Evolutionary conservation across 2,888 invertebrate genomes (phyloP).

Genomic region (Hydriomena furcata): DNA sequence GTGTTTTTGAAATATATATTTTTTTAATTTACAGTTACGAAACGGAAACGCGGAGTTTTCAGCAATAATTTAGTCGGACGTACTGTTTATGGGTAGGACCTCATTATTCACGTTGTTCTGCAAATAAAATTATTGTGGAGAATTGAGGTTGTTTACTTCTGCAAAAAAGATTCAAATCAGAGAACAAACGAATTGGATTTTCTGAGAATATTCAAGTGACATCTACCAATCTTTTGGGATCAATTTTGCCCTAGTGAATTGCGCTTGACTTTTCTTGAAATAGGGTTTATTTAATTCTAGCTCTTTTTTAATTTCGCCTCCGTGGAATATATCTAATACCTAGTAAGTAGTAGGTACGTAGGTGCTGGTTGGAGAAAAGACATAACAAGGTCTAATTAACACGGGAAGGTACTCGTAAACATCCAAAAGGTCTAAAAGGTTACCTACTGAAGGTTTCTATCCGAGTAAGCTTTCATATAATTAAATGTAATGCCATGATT

Average conservation of each 20-base stretch:
- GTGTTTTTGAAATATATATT: too few species aligned
- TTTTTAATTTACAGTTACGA: too few species aligned
- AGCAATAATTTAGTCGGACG: slow-evolving; percentile 23
- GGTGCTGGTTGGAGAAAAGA: slow-evolving; percentile 3
- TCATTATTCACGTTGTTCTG: slow-evolving; percentile 25
- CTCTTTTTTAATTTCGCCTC: too few species aligned
- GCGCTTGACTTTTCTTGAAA: too few species aligned
- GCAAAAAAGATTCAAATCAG: background rate
- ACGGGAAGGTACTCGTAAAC: slow-evolving; percentile 13
- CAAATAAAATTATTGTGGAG: background rate
- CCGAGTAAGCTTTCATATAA: slow-evolving; percentile 9
- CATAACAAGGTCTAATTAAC: slow-evolving; percentile 3
- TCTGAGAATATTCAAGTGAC: too few species aligned
- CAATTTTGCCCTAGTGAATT: too few species aligned
- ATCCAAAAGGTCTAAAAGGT: slow-evolving; percentile 4
- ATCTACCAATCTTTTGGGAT: too few species aligned
- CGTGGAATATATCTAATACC: too few species aligned
- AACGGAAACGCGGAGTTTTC: slow-evolving; percentile 26
- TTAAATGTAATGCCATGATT: slow-evolving; percentile 9
- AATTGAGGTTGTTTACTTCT: background rate
- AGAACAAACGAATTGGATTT: too few species aligned
- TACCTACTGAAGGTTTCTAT: background rate
- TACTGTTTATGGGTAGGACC: slow-evolving; percentile 16
- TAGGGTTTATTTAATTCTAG: too few species aligned
- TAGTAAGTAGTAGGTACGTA: background rate